These are phyloP conservation scores for Erpornis zantholeuca DNA, from an alignment of 2,113 vertebrate species.

Conservation along the genomic window DNA sequence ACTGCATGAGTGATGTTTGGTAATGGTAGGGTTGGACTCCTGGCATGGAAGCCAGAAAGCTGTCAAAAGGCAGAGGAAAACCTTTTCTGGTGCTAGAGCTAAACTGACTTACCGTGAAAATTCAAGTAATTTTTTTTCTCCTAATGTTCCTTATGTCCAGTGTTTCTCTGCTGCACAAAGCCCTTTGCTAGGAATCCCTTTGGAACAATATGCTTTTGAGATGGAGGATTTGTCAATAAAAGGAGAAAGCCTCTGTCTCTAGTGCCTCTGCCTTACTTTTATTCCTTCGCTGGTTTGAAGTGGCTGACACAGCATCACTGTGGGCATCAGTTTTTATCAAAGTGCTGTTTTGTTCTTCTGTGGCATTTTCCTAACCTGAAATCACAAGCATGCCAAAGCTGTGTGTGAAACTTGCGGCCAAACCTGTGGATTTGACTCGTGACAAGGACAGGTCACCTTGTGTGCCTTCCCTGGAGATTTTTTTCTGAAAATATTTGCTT, in stretches of 20 bases:
- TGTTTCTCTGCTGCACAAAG: background rate
- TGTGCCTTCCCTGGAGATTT: background rate
- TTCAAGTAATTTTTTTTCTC: background rate
- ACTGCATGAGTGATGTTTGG: background rate
- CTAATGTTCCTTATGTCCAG: background rate
- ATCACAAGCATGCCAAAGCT: background rate
- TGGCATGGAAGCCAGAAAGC: background rate
- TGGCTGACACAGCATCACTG: background rate
- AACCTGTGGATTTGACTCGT: background rate
- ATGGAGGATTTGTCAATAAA: background rate
- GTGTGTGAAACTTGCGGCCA: fast-evolving
- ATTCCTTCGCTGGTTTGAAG: background rate
- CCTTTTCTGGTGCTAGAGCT: background rate
- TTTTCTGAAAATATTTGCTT: background rate
- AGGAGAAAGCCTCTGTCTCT: background rate
- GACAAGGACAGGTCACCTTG: background rate
- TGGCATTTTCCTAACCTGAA: background rate
- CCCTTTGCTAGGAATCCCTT: background rate
- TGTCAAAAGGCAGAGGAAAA: background rate
- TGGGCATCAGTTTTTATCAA: background rate
- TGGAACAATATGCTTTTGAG: background rate
- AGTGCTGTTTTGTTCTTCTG: background rate
- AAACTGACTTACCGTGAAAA: background rate
- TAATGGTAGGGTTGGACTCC: background rate
- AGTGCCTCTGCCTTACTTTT: background rate